These are phyloP conservation scores for Drosophila pseudotakahashii DNA, from an alignment of 2,888 invertebrate genomes.

Conservation along the genomic window DNA sequence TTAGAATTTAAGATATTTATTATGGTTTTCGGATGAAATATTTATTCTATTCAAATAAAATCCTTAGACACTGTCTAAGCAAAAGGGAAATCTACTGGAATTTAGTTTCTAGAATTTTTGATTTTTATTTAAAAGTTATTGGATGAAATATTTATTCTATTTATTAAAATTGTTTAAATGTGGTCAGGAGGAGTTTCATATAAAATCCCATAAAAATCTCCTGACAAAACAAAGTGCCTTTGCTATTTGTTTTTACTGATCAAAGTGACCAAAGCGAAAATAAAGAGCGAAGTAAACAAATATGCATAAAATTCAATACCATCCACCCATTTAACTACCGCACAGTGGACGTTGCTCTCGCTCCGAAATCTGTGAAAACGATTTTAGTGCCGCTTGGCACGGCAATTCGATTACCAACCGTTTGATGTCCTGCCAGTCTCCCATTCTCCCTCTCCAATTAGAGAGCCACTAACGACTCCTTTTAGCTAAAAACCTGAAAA, in stretches of 20 bases:
- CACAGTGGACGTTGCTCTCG: not conserved
- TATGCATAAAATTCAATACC: slow-evolving; percentile 10
- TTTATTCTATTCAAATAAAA: too few species aligned
- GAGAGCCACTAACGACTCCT: slow-evolving; percentile 43
- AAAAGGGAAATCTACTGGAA: not conserved
- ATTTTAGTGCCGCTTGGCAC: slow-evolving; percentile 31
- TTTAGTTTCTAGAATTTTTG: not conserved
- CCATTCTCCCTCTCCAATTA: slow-evolving; percentile 47
- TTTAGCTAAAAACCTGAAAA: slow-evolving; percentile 23
- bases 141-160: too few species aligned
- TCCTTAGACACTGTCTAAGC: not conserved
- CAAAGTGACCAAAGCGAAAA: not conserved
- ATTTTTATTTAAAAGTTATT: not conserved
- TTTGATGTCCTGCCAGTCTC: slow-evolving; percentile 30
- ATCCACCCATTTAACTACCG: slow-evolving; percentile 5
- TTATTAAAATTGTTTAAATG: too few species aligned
- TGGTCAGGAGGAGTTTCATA: too few species aligned
- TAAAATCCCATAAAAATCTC: not conserved
- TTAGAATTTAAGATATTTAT: not conserved
- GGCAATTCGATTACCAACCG: slow-evolving; percentile 40
- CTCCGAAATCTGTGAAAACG: slow-evolving; percentile 37
- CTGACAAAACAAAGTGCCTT: not conserved
- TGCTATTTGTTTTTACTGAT: not conserved
- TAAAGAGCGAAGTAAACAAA: slow-evolving; percentile 13
- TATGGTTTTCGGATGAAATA: not conserved